Base-by-base conservation (phyloP, 2,113 vertebrate species). In the Erythrolamprus reginae region DNA sequence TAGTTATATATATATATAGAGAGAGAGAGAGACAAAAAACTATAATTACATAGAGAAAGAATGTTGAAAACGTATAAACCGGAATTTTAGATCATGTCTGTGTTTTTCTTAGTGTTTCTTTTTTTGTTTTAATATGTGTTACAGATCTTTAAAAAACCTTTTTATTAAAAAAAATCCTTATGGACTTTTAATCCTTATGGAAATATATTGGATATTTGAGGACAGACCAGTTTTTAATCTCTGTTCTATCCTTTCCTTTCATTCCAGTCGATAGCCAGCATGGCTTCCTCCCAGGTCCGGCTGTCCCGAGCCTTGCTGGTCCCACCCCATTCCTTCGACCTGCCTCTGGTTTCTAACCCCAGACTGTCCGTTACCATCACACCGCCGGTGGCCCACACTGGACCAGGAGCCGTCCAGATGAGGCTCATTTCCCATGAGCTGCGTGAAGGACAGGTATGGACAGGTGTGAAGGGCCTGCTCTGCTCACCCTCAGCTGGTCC, bases 351-450 rank as follows among this genome's bases (percentile, higher is more conserved):
- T 0, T 92, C 96, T 13, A 97, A 98, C 94, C 98, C 98, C 88
- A 93, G 89, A n/a, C 95, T 94, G 77, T 97, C 88, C 0, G 97
- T 98, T 51, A 98, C 97, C 50, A 97, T 99, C 91, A 96, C 97
- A 1, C 97, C 98, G 5, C 98, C 98, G 0, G 96, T 97, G 42
- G 97, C 98, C 0, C 98, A 99, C 96, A 97, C 96, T 0, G 98
- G 98, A 51, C 96, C 95, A 0, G 98, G 96, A 58, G 97, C 98
- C 0, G 94, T 98, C 88, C 97, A 98, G 90, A 97, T 98, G 97
- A 98, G 98, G 90, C 98, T 99, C 86, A 98, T 99, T 95, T 99
- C 98, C 15, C 96, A 97, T 58, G 98, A 98, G 91, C 95, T 99
- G 2, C 97, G 98, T 38, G 98, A 99, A 94, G 98, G 98, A 94